Percentiles rank a stretch among this genome's conserved stretches.
Conservation (phyloP, 37 sponge, comb jelly and placozoan genomes). For the Haliclona indistincta region DNA sequence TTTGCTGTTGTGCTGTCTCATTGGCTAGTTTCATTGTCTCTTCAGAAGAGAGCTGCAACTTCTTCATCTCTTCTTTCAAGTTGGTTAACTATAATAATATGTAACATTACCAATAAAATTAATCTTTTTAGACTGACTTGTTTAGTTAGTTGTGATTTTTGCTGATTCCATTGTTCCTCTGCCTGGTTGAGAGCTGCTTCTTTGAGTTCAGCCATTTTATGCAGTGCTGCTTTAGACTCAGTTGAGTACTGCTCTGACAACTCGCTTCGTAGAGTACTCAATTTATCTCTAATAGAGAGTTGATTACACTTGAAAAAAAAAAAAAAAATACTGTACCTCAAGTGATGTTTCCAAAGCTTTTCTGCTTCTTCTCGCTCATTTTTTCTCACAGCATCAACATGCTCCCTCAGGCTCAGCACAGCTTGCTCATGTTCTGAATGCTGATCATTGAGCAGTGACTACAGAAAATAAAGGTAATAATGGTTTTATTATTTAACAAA, state of each 20-base stretch:
- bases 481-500: too few relatives aligned
- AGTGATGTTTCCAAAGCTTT: too few relatives aligned
- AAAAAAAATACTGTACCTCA: background rate
- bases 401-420: too few relatives aligned
- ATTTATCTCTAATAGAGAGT: slow-evolving; percentile 34
- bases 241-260: slow-evolving; percentile 42
- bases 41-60: slow-evolving; percentile 8
- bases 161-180: slow-evolving; percentile 32
- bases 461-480: too few relatives aligned
- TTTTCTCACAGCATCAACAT: too few relatives aligned
- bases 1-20: background rate
- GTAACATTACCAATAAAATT: background rate
- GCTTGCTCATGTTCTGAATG: too few relatives aligned
- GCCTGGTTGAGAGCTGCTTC: slow-evolving; percentile 51
- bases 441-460: too few relatives aligned
- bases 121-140: slow-evolving; percentile 16
- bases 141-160: slow-evolving; percentile 24
- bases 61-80: slow-evolving; percentile 7
- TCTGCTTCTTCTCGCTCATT: too few relatives aligned
- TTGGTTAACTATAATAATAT: slow-evolving; percentile 2
- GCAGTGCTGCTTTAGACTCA: slow-evolving; percentile 33
- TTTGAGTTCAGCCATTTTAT: slow-evolving; percentile 48
- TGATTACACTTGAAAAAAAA: background rate
- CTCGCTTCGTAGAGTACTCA: slow-evolving; percentile 34
- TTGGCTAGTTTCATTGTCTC: slow-evolving; percentile 18